These are phyloP conservation scores for Platypus cylindrus DNA, from an alignment of 2,888 invertebrate genomes.

Conservation along the genomic window DNA sequence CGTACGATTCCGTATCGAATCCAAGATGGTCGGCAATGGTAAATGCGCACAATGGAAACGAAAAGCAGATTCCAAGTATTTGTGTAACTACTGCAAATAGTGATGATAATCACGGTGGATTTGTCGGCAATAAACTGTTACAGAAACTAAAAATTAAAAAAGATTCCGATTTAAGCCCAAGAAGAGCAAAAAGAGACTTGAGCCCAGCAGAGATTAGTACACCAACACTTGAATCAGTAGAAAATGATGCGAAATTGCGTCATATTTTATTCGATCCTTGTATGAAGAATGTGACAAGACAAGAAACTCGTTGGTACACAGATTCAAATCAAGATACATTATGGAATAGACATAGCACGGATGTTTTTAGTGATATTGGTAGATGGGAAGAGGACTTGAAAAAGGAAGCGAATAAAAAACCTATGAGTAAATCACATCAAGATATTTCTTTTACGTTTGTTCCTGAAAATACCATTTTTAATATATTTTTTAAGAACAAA, in stretches of 20 bases:
- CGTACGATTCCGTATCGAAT: conserved; percentile 21
- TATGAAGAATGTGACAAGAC: conserved; percentile 3
- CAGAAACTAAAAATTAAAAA: conserved; percentile 20
- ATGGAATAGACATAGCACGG: conserved; percentile 11
- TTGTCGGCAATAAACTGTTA: conserved; percentile 22
- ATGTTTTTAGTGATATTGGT: conserved; percentile 8
- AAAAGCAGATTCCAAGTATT: conserved; percentile 12
- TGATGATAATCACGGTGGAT: conserved; percentile 21
- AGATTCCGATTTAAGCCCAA: conserved; percentile 24
- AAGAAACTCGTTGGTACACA: conserved; percentile 2
- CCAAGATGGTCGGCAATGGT: conserved; percentile 14
- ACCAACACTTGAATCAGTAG: conserved; percentile 25
- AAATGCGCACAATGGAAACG: conserved; percentile 1
- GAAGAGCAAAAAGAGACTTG: conserved; percentile 20
- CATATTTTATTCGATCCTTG: conserved; percentile 18
- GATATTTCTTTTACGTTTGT: conserved; percentile 21
- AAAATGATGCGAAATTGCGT: conserved; percentile 20
- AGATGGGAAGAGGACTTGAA: conserved; percentile 1
- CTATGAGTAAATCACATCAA: conserved; percentile 20
- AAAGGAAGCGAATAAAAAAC: not conserved
- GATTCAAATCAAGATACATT: not conserved
- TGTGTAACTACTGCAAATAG: conserved; percentile 21
- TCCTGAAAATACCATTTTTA: conserved; percentile 12
- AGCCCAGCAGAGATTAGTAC: conserved; percentile 22
- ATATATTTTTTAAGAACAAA: conserved; percentile 11